These are phyloP conservation scores for Desmodus rotundus DNA, from an alignment of 2,113 vertebrate genomes.

Conservation along the genomic window DNA sequence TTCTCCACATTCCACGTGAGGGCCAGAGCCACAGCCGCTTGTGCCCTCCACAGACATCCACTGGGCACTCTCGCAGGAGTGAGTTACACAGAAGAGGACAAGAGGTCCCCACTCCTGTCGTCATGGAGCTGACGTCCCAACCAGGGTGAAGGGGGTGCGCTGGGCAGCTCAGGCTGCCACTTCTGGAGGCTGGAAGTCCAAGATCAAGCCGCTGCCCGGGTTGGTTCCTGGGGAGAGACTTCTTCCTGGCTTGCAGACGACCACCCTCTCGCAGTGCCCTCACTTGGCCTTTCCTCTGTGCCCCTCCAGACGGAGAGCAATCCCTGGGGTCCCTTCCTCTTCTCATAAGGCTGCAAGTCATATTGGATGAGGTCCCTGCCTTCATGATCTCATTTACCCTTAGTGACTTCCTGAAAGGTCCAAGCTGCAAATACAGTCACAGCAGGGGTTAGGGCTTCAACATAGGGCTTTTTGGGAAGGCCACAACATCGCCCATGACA, in stretches of 20 bases:
- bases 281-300: neutral
- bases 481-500: neutral
- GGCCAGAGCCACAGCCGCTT: neutral
- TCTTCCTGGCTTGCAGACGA: neutral
- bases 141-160: accelerated
- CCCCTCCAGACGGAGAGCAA: neutral
- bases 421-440: neutral
- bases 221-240: neutral
- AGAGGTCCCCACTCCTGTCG: neutral
- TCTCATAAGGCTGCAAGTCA: too few relatives aligned
- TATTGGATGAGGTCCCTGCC: too few relatives aligned
- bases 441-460: neutral
- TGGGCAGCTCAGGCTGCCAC: accelerated
- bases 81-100: accelerated
- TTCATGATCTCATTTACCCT: too few relatives aligned
- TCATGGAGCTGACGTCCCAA: neutral
- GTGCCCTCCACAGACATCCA: accelerated
- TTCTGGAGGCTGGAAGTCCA: too few relatives aligned
- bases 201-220: neutral
- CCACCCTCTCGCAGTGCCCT: neutral
- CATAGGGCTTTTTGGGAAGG: neutral
- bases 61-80: accelerated
- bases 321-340: neutral
- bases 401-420: neutral
- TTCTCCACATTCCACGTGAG: accelerated